Evolutionary conservation across 2,797 vertebrate species (phyloP).

Genomic region (Enteromius argenteus): DNA sequence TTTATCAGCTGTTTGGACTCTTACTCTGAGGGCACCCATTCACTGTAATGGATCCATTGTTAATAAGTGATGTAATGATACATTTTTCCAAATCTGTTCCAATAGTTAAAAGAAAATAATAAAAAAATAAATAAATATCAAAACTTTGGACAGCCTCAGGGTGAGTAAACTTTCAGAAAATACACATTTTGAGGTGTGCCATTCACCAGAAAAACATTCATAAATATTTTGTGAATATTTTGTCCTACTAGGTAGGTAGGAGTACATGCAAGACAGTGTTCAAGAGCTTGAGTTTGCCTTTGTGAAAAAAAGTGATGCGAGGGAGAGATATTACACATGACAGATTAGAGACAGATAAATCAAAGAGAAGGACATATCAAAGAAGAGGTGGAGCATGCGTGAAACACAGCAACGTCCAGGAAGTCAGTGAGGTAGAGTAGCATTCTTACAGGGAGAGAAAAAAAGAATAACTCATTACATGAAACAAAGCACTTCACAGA

Average conservation of each 20-base stretch:
- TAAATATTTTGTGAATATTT: neutral
- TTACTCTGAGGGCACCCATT: neutral
- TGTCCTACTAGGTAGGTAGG: neutral
- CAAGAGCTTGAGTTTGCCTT: neutral
- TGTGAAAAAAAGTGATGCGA: neutral
- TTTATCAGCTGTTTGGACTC: neutral
- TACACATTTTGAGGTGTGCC: neutral
- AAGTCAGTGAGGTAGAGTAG: neutral
- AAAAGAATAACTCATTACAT: slow-evolving; percentile 17
- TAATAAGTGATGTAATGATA: neutral
- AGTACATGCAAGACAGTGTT: slow-evolving; percentile 41
- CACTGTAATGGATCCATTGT: neutral
- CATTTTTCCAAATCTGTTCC: neutral
- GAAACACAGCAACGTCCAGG: slow-evolving; percentile 10
- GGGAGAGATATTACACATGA: slow-evolving; percentile 15
- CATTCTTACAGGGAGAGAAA: neutral
- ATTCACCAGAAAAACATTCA: neutral
- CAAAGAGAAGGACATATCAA: slow-evolving; percentile 25
- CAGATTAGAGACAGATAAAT: neutral
- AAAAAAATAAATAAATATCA: neutral
- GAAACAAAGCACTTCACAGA: slow-evolving; percentile 47
- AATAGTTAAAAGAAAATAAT: too few relatives aligned
- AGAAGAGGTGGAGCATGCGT: slow-evolving; percentile 26
- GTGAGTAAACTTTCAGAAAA: neutral
- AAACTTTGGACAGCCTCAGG: neutral